phyloP scores from a whole-genome alignment of 1,140 invertebrate species.

The Elysia chlorotica region DNA sequence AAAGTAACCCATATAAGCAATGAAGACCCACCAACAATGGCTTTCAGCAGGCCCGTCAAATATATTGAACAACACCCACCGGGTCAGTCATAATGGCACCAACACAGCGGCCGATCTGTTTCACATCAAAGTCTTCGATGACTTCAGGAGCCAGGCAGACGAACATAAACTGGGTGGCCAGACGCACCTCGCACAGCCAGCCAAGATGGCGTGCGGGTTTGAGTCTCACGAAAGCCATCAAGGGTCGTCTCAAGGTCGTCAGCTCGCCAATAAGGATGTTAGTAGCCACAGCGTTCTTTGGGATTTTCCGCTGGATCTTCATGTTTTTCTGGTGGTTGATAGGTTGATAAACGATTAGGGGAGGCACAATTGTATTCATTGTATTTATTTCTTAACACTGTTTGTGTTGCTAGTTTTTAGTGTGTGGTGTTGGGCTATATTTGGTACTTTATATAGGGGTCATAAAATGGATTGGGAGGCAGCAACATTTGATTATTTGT shows the following conservation, averaged over 20 bases:
- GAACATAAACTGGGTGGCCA: constrained; percentile 14
- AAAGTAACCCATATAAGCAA: too few relatives aligned
- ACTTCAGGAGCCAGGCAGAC: constrained; percentile 1
- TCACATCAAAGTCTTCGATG: neutral
- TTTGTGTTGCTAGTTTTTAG: too few relatives aligned
- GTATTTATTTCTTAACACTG: neutral
- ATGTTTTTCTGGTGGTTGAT: constrained; percentile 15
- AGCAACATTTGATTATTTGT: too few relatives aligned
- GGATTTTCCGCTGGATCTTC: constrained; percentile 14
- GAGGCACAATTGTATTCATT: too few relatives aligned
- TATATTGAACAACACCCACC: too few relatives aligned
- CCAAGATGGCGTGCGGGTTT: constrained; percentile 8
- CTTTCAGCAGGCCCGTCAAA: too few relatives aligned
- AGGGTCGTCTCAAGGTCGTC: neutral
- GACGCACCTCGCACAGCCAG: constrained; percentile 16
- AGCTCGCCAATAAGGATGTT: constrained; percentile 15
- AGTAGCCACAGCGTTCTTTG: constrained; percentile 18
- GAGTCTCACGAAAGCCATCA: constrained; percentile 6
- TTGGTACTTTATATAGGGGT: too few relatives aligned
- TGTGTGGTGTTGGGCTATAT: too few relatives aligned
- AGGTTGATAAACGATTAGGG: too few relatives aligned
- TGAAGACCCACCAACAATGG: too few relatives aligned
- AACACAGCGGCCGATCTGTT: constrained; percentile 7
- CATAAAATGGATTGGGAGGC: too few relatives aligned
- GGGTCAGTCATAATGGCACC: constrained; percentile 16